Conservation (phyloP, 2,888 invertebrate genomes). For the Loripinus fragilis region DNA sequence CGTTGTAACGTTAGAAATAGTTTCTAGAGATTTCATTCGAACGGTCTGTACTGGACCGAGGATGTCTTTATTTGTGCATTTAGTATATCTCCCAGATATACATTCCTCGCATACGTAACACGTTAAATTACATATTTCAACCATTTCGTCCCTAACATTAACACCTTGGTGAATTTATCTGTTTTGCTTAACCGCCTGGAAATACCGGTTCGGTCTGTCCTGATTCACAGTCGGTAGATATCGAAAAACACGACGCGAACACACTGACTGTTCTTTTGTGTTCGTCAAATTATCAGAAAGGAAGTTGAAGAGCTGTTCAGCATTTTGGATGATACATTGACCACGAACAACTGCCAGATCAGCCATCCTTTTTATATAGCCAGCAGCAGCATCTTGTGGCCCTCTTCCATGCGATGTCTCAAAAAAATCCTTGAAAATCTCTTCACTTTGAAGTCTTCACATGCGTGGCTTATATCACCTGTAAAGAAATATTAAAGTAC, state of each 20-base stretch:
- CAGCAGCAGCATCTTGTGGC: constrained; percentile 31
- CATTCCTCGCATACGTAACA: constrained; percentile 12
- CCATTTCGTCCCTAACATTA: not conserved
- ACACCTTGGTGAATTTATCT: not conserved
- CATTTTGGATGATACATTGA: constrained; percentile 1
- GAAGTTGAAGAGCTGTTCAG: constrained; percentile 23
- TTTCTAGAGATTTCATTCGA: not conserved
- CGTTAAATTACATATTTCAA: not conserved
- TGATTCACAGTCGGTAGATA: not conserved
- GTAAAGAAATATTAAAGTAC: too few species aligned
- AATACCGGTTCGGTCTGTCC: not conserved
- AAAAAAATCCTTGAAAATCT: constrained; percentile 7
- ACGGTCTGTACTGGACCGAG: too few species aligned
- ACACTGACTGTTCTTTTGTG: constrained; percentile 16
- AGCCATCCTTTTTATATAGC: constrained; percentile 11
- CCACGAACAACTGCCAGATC: constrained; percentile 24
- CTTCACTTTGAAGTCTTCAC: too few species aligned
- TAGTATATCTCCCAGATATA: not conserved
- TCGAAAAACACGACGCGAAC: constrained; percentile 20
- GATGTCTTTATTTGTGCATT: too few species aligned
- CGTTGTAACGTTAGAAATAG: not conserved
- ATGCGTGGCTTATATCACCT: too few species aligned
- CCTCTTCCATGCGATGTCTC: constrained; percentile 27
- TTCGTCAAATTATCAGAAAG: constrained; percentile 1
- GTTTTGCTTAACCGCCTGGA: not conserved